Evolutionary conservation across 2,888 invertebrate species (phyloP).

Genomic region (Drosophila quinaria): DNA sequence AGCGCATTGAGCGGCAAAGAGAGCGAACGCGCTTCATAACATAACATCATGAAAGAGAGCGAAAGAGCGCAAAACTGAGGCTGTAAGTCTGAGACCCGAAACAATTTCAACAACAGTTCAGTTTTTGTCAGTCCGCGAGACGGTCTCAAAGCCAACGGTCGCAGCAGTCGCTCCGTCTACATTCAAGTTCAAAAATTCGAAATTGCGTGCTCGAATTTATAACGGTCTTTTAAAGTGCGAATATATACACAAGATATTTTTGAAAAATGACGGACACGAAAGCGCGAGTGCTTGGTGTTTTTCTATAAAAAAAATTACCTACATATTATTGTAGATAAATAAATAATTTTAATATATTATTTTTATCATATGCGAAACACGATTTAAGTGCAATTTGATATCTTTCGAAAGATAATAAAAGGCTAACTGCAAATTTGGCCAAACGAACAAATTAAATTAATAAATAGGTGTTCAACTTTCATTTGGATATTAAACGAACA

Average conservation of each 20-base stretch:
- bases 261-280: conserved; percentile 42
- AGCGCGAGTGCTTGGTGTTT: conserved; percentile 50
- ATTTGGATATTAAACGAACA: conserved; percentile 52
- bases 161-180: conserved; percentile 35
- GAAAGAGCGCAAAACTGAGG: conserved; percentile 1
- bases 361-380: conserved; percentile 31
- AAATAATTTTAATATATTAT: conserved; percentile 43
- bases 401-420: conserved; percentile 24
- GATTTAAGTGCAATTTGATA: conserved; percentile 46
- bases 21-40: conserved; percentile 2
- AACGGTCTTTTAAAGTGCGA: conserved; percentile 45
- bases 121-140: conserved; percentile 63
- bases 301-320: conserved; percentile 29
- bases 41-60: not conserved
- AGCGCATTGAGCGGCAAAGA: conserved; percentile 48
- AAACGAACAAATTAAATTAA: conserved; percentile 30
- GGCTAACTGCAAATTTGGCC: conserved; percentile 17
- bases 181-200: conserved; percentile 5
- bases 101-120: conserved; percentile 17
- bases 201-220: conserved; percentile 29
- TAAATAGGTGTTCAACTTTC: conserved; percentile 6
- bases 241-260: conserved; percentile 6
- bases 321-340: conserved; percentile 18
- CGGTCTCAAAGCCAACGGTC: conserved; percentile 72
- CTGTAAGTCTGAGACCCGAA: conserved; percentile 10